Percentiles rank a stretch among this genome's conserved stretches.
Evolutionary conservation across 2,797 vertebrate genomes (phyloP).

Genomic region (Philypnodon macrostomus): DNA sequence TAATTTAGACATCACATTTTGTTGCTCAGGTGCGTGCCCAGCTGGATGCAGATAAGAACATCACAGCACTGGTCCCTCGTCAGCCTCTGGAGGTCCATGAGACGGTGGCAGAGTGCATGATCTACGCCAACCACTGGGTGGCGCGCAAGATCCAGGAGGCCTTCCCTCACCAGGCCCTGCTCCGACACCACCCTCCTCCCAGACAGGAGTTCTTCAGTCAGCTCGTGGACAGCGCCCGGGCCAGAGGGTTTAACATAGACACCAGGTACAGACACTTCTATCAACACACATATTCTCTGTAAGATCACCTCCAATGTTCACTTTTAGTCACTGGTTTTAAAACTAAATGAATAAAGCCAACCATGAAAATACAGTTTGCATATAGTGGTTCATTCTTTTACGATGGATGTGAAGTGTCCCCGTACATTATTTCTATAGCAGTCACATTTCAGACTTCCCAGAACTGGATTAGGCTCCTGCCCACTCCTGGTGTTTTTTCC

Average conservation of each 20-base stretch:
- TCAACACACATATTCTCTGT: too few relatives aligned
- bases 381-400: too few relatives aligned
- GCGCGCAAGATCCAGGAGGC: constrained; percentile 87
- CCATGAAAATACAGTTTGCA: too few relatives aligned
- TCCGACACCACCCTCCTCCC: constrained; percentile 88
- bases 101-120: constrained; percentile 96
- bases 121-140: constrained; percentile 97
- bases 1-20: too few relatives aligned
- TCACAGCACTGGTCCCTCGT: constrained; percentile 86
- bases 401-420: too few relatives aligned
- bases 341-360: too few relatives aligned
- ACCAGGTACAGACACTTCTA: constrained; percentile 88
- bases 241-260: constrained; percentile 85
- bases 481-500: too few relatives aligned
- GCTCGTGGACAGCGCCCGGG: constrained; percentile 81
- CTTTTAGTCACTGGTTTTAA: too few relatives aligned
- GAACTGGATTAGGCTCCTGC: too few relatives aligned
- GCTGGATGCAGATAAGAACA: constrained; percentile 87
- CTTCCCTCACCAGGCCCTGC: constrained; percentile 87
- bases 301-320: too few relatives aligned
- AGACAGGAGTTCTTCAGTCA: constrained; percentile 87
- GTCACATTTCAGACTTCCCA: too few relatives aligned
- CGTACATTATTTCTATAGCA: too few relatives aligned
- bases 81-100: constrained; percentile 93
- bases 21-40: constrained; percentile 79